Percentiles rank a stretch among this genome's conserved stretches.
phyloP scores from a whole-genome alignment of 2,888 invertebrate species.

The Watsonalla cultraria region DNA sequence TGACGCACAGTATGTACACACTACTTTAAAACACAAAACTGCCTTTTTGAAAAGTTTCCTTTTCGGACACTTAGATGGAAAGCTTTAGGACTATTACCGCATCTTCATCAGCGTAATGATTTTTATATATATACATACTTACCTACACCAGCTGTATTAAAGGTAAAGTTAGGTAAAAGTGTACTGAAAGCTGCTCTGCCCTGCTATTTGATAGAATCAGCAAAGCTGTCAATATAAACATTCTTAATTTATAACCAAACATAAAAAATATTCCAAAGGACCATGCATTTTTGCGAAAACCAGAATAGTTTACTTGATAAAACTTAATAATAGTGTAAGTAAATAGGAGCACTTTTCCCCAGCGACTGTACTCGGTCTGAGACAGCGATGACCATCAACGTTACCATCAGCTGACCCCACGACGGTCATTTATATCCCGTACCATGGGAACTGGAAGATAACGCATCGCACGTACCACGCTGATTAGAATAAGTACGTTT shows the following conservation, averaged over 20 bases:
- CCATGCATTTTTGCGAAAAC: no score
- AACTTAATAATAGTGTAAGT: not conserved
- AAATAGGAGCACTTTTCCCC: not conserved
- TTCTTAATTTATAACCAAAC: no score
- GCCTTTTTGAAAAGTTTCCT: slow-evolving; percentile 26
- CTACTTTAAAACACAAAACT: slow-evolving; percentile 42
- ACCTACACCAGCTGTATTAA: no score
- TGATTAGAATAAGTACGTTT: slow-evolving; percentile 51
- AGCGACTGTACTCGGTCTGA: slow-evolving; percentile 21
- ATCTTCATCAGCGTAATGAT: no score
- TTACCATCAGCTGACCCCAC: slow-evolving; percentile 59
- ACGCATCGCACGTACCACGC: slow-evolving; percentile 65
- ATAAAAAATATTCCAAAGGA: no score
- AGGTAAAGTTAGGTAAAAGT: no score
- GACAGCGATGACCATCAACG: slow-evolving; percentile 66
- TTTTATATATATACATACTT: no score
- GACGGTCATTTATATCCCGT: slow-evolving; percentile 70
- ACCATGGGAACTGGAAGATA: slow-evolving; percentile 70
- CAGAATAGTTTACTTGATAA: no score
- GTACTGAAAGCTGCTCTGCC: no score
- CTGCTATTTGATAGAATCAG: no score
- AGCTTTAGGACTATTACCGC: slow-evolving; percentile 6
- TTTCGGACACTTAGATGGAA: slow-evolving; percentile 23
- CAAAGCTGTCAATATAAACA: no score
- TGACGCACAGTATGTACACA: slow-evolving; percentile 29